Base-by-base conservation (phyloP, 2,113 vertebrate species). In the Serinus canaria region DNA sequence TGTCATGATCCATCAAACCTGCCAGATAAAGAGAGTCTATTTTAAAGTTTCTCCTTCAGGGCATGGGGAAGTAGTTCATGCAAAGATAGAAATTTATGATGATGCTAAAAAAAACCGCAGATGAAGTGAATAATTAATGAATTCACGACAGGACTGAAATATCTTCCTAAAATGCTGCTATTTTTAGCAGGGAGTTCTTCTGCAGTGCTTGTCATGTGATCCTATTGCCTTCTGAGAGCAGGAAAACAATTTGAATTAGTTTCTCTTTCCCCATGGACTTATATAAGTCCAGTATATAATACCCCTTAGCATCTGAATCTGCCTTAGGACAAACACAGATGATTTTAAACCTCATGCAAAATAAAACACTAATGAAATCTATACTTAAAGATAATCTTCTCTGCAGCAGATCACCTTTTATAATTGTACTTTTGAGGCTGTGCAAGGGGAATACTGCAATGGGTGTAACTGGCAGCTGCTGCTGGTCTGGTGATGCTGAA, bases 181-280 rank as follows among this genome's bases (percentile, higher is more conserved):
- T 84, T 94, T 96, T 97, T 97, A 96, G 88, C 86, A 90, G 43
- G 69, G 63, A 94, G 81, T 87, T 60, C 86, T 92, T 97, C 96
- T 91, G 82, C 84, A 95, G 77, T 93, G 79, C 66, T 84, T 93
- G 82, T 96, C 95, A 93, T 87, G 83, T 95, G 90, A 94, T 94
- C 47, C 66, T 68, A 74, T 94, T 97, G 96, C 95, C 93, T 96
- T 92, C 22, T 73, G 94, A 91, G 89, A 96, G 95, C 89, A 96
- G 82, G 68, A 94, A 96, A 94, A 74, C 85, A 74, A 89, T 94
- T 91, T 96, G 81, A 95, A 92, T 93, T 83, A 78, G 60, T 85
- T 96, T 94, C 68, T 84, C 66, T 93, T 95, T 84, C 87, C 79
- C 90, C 58, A 8, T 62, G 58, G 91, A 92, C 64, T 69, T 75